phyloP scores from a whole-genome alignment of 2,113 vertebrate genomes.

The Leptobrachium ailaonicum region DNA sequence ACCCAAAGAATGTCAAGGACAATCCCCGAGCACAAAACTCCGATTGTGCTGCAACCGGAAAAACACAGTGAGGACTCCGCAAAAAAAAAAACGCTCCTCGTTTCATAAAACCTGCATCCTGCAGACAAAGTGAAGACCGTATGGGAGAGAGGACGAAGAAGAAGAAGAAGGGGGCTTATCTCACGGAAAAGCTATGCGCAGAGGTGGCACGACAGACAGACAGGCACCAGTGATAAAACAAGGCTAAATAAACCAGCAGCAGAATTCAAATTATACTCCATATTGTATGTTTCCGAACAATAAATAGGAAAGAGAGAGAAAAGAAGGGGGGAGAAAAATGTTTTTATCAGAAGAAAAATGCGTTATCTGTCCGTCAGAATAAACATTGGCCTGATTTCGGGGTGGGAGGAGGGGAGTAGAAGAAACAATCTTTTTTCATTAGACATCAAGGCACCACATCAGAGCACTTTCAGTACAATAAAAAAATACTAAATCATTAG shows the following conservation, averaged over 20 bases:
- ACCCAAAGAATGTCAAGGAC: constrained; percentile 97
- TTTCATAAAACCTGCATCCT: constrained; percentile 80
- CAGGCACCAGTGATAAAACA: constrained; percentile 89
- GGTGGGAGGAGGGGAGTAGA: constrained; percentile 45
- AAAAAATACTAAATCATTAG: constrained; percentile 80
- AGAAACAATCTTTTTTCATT: constrained; percentile 81
- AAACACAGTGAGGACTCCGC: constrained; percentile 80
- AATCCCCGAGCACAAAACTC: constrained; percentile 81
- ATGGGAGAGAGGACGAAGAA: constrained; percentile 68
- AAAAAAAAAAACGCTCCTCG: constrained; percentile 65
- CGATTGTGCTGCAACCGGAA: constrained; percentile 83
- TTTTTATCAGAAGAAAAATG: constrained; percentile 89
- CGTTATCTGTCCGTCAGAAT: constrained; percentile 86
- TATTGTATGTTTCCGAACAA: constrained; percentile 77
- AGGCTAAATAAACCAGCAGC: constrained; percentile 78
- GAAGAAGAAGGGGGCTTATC: constrained; percentile 81
- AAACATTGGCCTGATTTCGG: constrained; percentile 81
- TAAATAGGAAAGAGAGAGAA: constrained; percentile 76
- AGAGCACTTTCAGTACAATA: constrained; percentile 81
- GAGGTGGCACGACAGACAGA: constrained; percentile 94
- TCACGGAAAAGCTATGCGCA: constrained; percentile 93
- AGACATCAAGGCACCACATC: constrained; percentile 97
- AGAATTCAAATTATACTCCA: constrained; percentile 80
- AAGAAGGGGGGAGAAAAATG: constrained; percentile 43
- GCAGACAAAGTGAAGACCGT: constrained; percentile 77